Evolutionary conservation across 2,113 vertebrate genomes (phyloP).

Genomic region (Synchiropus splendidus): DNA sequence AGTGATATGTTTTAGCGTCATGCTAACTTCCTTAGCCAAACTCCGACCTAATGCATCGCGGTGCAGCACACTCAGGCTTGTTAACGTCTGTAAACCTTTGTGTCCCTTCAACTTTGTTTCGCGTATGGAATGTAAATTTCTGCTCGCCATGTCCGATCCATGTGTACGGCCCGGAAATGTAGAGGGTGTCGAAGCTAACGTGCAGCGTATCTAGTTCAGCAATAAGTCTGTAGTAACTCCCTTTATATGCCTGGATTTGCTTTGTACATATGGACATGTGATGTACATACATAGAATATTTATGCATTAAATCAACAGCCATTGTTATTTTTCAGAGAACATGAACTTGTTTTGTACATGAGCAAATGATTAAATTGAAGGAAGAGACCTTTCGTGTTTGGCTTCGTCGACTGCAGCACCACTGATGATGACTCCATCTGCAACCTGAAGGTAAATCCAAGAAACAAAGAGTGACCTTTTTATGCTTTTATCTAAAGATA

Average conservation of each 20-base stretch:
- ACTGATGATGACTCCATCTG: no score
- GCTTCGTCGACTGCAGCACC: no score
- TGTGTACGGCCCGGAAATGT: conserved; percentile 43
- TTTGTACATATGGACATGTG: conserved; percentile 55
- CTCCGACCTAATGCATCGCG: conserved; percentile 24
- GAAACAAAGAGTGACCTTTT: no score
- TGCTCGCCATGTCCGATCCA: conserved; percentile 50
- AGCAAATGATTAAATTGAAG: conserved; percentile 57
- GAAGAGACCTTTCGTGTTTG: conserved; percentile 26
- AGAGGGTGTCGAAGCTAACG: conserved; percentile 50
- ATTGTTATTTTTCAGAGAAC: conserved; percentile 70
- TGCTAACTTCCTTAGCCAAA: conserved; percentile 29
- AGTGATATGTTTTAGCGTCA: conserved; percentile 27
- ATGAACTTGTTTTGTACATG: conserved; percentile 69
- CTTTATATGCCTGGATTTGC: conserved; percentile 67
- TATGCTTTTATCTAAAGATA: no score
- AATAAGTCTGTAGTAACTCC: conserved; percentile 70
- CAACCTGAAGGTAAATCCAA: no score
- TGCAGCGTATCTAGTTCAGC: conserved; percentile 69
- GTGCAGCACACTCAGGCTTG: conserved; percentile 4
- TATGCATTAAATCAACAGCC: conserved; percentile 62
- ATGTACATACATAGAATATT: conserved; percentile 45
- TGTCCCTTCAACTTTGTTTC: conserved; percentile 41
- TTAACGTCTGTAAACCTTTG: conserved; percentile 21
- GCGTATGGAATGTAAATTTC: conserved; percentile 52